Percentiles rank a stretch among this genome's conserved stretches.
phyloP scores from a whole-genome alignment of 2,797 vertebrate genomes.

The Cephalopachus bancanus region DNA sequence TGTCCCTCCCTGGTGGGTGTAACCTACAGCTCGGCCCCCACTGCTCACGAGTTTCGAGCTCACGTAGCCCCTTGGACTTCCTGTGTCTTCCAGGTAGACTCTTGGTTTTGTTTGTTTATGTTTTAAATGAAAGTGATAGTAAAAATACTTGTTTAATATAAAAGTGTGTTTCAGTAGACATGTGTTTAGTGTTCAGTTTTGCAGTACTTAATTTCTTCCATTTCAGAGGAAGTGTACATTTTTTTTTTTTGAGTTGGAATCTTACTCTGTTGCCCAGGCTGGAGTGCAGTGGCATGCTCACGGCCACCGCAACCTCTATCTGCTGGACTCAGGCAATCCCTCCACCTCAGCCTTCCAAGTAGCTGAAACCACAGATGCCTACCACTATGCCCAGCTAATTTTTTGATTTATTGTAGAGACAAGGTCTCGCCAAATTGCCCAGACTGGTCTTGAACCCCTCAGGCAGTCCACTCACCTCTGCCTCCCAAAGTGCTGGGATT shows the following conservation, averaged over 20 bases:
- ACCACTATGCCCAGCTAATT: too few species aligned
- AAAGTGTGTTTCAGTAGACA: conserved; percentile 33
- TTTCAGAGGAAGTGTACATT: background rate
- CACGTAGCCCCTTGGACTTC: background rate
- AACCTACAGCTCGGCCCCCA: background rate
- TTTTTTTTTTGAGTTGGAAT: background rate
- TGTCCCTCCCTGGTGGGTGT: background rate
- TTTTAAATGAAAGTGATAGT: conserved; percentile 50
- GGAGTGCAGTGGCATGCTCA: too few species aligned
- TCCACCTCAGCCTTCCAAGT: too few species aligned
- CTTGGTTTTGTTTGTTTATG: conserved; percentile 16
- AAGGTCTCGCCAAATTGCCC: too few species aligned
- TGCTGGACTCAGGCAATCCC: too few species aligned
- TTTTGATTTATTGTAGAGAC: too few species aligned
- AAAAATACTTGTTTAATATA: conserved; percentile 21
- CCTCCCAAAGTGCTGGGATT: too few species aligned
- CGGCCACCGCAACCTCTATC: too few species aligned
- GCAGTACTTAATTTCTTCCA: background rate
- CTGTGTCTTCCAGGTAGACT: background rate
- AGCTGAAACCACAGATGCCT: too few species aligned
- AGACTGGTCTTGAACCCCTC: too few species aligned
- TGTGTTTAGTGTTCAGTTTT: conserved; percentile 25
- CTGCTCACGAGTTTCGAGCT: background rate
- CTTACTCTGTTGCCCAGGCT: too few species aligned
- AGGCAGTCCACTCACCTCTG: too few species aligned